Conservation (phyloP, 2,113 vertebrate genomes). For the Pterocles orientalis region DNA sequence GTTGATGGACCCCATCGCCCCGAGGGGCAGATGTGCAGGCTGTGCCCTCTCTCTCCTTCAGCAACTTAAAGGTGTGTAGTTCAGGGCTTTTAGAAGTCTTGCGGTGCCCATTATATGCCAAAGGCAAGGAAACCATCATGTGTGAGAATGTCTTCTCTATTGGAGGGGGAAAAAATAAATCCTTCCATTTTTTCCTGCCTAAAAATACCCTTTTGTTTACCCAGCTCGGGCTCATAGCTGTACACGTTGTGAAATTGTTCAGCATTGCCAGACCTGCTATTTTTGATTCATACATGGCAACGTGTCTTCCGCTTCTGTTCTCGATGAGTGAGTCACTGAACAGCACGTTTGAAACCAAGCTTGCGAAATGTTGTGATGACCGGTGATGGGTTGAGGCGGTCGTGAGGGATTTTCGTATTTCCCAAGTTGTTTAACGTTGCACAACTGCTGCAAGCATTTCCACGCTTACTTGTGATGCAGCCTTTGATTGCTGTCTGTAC, state of each 20-base stretch:
- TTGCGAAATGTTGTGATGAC: not conserved
- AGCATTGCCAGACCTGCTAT: not conserved
- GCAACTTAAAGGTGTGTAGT: not conserved
- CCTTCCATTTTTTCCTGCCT: not conserved
- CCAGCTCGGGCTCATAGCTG: not conserved
- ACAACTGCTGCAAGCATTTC: not conserved
- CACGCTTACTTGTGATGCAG: not conserved
- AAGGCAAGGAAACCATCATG: not conserved
- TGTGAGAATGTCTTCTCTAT: not conserved
- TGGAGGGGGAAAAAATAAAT: not conserved
- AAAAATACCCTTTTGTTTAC: not conserved
- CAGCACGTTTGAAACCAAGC: not conserved
- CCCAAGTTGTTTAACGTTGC: not conserved
- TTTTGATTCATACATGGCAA: not conserved
- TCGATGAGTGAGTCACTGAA: not conserved
- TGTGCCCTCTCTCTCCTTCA: not conserved
- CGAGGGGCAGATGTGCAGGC: too few relatives aligned
- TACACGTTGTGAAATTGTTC: not conserved
- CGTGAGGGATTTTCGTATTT: not conserved
- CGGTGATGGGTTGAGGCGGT: not conserved
- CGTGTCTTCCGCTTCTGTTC: not conserved
- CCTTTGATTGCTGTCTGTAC: not conserved
- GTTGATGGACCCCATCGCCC: accelerated
- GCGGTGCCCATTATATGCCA: not conserved
- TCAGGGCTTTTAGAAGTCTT: not conserved